Base-by-base conservation (phyloP, 1,140 invertebrate genomes). In the Zaprionus camerounensis region DNA sequence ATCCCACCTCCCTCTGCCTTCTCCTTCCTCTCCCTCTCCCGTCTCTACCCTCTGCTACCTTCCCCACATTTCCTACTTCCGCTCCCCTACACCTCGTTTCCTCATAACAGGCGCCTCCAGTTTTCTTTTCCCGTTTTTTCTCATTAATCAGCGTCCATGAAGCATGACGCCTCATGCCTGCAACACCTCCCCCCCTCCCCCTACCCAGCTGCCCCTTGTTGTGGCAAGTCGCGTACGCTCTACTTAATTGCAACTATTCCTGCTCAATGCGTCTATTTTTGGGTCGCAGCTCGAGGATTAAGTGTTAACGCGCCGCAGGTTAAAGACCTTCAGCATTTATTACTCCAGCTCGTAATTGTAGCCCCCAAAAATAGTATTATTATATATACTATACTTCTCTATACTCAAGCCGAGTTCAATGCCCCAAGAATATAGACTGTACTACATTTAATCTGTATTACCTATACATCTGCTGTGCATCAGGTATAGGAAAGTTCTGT, bases 271-370 rank as follows among this genome's bases (percentile, higher is more conserved):
- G 4, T 57, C 81, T 83, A 83, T 88, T 86, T 86, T 84, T 34
- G 71, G 76, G n/a, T 17, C n/a, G 41, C 7, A 38, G 15, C 71
- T 71, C 65, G 61, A 75, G 83, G 81, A 87, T 80, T 80, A 72
- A 80, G 70, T 80, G 78, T 73, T 44, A 69, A 53, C 57, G 55
- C 46, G 76, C 15, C 38, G 44, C 67, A 70, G 84, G 84, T 87
- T 72, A 83, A 83, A 87, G 83, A 87, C 84, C 84, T 63, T 70
- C 44, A 15, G 31, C 76, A 76, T 79, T 31, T 56, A 70, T 82
- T 76, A 44, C 44, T 17, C 41, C 41, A 9, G 22, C 28, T 46
- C 51, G 41, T 17, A 46, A 46, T 46, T 46, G 41, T 61, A 13
- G 13, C 9, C 44, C 13, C 44, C 13, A 51, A 53, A 51, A 20